Conservation (phyloP, 2,797 vertebrate species). For the Psittacula derbiana region DNA sequence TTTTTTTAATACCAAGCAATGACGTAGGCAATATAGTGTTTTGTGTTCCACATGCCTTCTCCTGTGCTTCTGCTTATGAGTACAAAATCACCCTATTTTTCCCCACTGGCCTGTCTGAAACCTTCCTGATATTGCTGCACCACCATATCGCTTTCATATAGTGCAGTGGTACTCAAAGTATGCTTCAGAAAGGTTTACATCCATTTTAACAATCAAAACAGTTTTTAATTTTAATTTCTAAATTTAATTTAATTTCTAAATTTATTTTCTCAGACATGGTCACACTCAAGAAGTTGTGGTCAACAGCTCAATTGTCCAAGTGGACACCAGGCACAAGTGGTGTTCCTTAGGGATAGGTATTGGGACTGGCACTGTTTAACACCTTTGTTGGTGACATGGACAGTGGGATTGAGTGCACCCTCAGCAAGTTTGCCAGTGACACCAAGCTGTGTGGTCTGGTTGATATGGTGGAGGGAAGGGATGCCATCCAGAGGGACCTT, state of each 20-base stretch:
- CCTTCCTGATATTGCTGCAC: neutral
- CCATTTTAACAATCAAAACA: neutral
- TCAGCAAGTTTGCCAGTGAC: neutral
- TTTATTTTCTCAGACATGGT: neutral
- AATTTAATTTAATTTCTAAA: neutral
- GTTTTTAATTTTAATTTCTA: neutral
- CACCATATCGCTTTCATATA: neutral
- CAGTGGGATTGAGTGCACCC: neutral
- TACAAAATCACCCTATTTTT: neutral
- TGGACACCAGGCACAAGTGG: neutral
- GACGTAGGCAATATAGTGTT: neutral
- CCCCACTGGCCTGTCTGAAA: neutral
- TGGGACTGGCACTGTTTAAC: neutral
- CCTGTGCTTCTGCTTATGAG: neutral
- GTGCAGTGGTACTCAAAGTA: neutral
- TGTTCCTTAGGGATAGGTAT: neutral
- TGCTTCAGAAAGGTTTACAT: neutral
- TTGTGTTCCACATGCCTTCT: neutral
- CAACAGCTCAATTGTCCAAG: neutral
- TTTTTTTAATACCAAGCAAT: neutral
- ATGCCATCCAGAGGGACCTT: neutral
- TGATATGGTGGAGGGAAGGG: neutral
- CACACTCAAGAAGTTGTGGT: neutral
- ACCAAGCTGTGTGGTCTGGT: neutral
- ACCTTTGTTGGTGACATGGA: neutral